Percentiles rank a stretch among this genome's conserved stretches.
phyloP scores from a whole-genome alignment of 1,140 invertebrate species.

The Sycophila sp. region DNA sequence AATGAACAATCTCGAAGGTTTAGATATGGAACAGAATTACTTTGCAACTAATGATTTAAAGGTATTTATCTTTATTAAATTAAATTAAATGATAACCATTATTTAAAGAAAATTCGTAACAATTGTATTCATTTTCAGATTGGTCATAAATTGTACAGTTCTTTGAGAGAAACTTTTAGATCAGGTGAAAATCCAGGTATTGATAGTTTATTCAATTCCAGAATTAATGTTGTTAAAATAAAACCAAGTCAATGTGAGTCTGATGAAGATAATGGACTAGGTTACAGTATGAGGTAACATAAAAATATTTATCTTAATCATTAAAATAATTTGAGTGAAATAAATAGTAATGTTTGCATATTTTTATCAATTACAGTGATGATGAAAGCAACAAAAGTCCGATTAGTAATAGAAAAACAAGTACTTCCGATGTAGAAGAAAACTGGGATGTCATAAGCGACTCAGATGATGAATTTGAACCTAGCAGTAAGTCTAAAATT shows the following conservation, averaged over 20 bases:
- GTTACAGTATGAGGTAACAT: not conserved
- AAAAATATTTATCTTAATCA: not conserved
- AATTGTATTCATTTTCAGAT: constrained; percentile 19
- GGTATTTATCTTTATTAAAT: not conserved
- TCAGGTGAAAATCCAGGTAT: not conserved
- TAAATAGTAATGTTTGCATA: not conserved
- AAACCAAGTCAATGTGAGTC: not conserved
- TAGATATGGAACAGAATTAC: constrained; percentile 28
- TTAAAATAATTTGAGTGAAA: not conserved
- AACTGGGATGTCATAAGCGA: constrained; percentile 24
- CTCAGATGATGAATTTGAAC: constrained; percentile 25
- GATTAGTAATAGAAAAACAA: not conserved
- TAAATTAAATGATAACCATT: not conserved
- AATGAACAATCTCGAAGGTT: constrained; percentile 20
- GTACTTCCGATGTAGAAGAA: not conserved
- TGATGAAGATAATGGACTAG: not conserved
- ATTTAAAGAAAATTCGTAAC: not conserved
- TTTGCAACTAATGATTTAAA: constrained; percentile 17
- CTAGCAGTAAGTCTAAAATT: constrained; percentile 1
- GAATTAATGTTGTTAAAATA: not conserved
- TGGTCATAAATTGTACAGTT: not conserved
- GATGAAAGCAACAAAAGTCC: not conserved
- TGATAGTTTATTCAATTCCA: not conserved
- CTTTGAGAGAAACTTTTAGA: not conserved
- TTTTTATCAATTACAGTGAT: constrained; percentile 8